Evolutionary conservation across 2,888 invertebrate species (phyloP).

Genomic region (Netelia virgata): DNA sequence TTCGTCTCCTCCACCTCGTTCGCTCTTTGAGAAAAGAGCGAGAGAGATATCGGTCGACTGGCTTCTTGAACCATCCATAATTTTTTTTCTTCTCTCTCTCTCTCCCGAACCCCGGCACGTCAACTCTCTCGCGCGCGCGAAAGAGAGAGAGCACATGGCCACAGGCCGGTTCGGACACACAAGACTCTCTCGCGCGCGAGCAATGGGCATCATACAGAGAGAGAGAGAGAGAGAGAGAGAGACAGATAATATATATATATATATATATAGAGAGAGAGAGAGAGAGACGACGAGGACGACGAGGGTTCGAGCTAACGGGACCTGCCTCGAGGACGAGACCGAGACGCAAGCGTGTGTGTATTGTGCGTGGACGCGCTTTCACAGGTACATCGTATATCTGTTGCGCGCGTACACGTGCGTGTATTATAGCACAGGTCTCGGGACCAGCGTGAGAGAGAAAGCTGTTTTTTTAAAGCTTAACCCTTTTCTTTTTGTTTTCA

Average conservation of each 20-base stretch:
- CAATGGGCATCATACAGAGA: slow-evolving; percentile 51
- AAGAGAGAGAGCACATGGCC: slow-evolving; percentile 53
- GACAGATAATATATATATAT: too few species aligned
- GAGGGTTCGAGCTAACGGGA: slow-evolving; percentile 83
- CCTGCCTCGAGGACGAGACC: slow-evolving; percentile 72
- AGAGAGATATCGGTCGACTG: slow-evolving; percentile 51
- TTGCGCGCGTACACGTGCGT: not conserved
- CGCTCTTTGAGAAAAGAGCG: slow-evolving; percentile 11
- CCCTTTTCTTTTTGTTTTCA: slow-evolving; percentile 1
- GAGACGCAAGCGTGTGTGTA: slow-evolving; percentile 68
- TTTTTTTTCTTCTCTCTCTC: slow-evolving; percentile 53
- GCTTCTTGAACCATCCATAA: slow-evolving; percentile 60
- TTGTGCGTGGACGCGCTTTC: slow-evolving; percentile 66
- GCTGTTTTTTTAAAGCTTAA: slow-evolving; percentile 29
- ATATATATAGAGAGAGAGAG: slow-evolving; percentile 68
- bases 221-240: slow-evolving; percentile 70
- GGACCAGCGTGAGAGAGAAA: slow-evolving; percentile 39
- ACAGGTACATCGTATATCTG: slow-evolving; percentile 48
- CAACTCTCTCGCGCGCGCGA: slow-evolving; percentile 32
- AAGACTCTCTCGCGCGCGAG: slow-evolving; percentile 48
- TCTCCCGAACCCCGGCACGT: slow-evolving; percentile 57
- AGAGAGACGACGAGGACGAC: slow-evolving; percentile 71
- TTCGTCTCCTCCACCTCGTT: not conserved
- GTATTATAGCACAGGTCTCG: not conserved
- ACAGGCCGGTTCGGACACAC: slow-evolving; percentile 29